Evolutionary conservation across 2,797 vertebrate genomes (phyloP), one percentile per base, ranked within the genome.

Genomic region (Rhinoraja longicauda): DNA sequence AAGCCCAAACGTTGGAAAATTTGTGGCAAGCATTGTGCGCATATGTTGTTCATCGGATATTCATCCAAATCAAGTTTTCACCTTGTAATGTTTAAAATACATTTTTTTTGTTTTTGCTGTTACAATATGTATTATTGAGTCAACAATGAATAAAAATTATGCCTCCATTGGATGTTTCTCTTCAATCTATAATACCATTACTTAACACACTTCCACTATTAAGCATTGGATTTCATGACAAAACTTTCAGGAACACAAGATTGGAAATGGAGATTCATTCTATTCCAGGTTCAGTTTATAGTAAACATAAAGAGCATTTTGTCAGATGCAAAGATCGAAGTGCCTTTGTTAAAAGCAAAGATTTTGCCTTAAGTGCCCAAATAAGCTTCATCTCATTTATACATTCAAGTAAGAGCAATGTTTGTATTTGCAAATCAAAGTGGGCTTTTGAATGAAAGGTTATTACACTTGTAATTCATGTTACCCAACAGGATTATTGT

Each of bases 81-180:
- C 90, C 70, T 92, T 92, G 90, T 92, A 72, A 92, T 75, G 90
- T 92, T 57, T 92, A 75, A 92, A 92, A 92, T 36, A 75, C 70
- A 92, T 92, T 92, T 92, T 92, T 45, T 45, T 92, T 64, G 36
- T 92, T 92, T 92, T 92, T 92, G 90, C 90, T 92, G 90, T 39
- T 92, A 92, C 70, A 92, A 39, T 92, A 92, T 92, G 90, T 92
- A 92, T 92, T 92, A 92, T 75, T 92, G 70, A 92, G 72, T 92
- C 90, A 75, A 45, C 90, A 92, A 92, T 92, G 90, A 92, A 92
- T 92, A 92, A 92, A 92, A 92, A 92, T 92, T 92, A 92, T 75
- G 90, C 90, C 90, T 92, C 90, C 90, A 92, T 75, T 53, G 53
- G 70, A 26, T 67, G 32, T 45, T 57, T 36, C 59, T 73, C 64